Conservation (phyloP, 2,113 vertebrate species). For the Phylloscopus trochilus region DNA sequence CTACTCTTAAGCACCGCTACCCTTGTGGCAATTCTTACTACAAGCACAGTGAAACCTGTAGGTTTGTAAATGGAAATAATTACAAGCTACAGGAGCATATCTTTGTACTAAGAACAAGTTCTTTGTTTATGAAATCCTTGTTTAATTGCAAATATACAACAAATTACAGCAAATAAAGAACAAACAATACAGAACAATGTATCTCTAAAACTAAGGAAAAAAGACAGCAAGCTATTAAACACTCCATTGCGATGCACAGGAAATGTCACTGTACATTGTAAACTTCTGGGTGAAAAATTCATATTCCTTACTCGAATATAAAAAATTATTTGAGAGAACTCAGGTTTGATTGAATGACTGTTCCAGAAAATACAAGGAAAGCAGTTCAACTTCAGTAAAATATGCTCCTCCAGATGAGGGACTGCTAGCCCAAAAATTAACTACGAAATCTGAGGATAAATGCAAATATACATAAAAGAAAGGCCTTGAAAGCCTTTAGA, state of each 20-base stretch:
- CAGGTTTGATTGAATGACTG: constrained; percentile 29
- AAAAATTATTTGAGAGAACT: constrained; percentile 20
- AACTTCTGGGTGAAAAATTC: constrained; percentile 9
- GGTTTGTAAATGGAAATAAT: neutral
- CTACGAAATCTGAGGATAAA: constrained; percentile 56
- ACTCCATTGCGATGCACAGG: neutral
- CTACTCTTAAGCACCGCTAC: neutral
- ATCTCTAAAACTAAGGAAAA: neutral
- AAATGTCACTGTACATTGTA: neutral
- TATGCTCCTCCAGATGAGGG: neutral
- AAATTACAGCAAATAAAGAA: neutral
- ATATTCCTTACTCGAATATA: constrained; percentile 19
- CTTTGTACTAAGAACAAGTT: neutral
- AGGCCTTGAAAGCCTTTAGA: neutral
- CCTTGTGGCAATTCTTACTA: neutral
- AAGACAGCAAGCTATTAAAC: neutral
- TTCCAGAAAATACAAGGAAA: constrained; percentile 30
- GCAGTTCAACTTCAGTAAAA: constrained; percentile 43
- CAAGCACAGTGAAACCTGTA: neutral
- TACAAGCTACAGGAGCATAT: neutral
- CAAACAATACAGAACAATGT: neutral
- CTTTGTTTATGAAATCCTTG: neutral
- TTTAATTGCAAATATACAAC: neutral
- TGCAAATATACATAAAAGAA: neutral
- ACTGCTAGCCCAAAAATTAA: constrained; percentile 50